Evolutionary conservation across 2,888 invertebrate species (phyloP), one percentile per base, ranked within the genome.

Genomic region (Apamea anceps): DNA sequence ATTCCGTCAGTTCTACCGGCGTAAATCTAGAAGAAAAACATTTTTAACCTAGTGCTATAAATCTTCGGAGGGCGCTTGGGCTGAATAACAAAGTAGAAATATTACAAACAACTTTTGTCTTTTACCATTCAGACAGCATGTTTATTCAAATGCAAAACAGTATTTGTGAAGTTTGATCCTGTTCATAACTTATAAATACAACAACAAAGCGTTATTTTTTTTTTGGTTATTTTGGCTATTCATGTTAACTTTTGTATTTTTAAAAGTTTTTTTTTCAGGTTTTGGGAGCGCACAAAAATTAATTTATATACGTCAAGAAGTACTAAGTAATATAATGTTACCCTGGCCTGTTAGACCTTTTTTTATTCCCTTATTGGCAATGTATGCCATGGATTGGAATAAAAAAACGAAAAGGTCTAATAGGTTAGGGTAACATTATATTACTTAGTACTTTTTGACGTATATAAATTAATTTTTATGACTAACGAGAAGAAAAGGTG

Each of bases 111-210:
- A 80, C 76, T 76, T 79, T 32, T 68, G 57, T 68, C 54, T 68
- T 73, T 71, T 77, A 72, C 62, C 42, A 76, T 76, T 80, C 71
- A 71, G 70, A 81, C 75, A 37, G 65, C 66, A 75, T 68, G 60
- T 80, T 67, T 76, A 82, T 87, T 85, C 82, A 80, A 85, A 89
- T 89, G 72, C 82, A 77, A 87, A 87, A 71, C 88, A 79, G 77
- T 77, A 81, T 80, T 76, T 25, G 65, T 68, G 71, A 85, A 82
- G 75, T 79, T 87, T 87, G 85, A 77, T 85, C 80, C 62, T 72
- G 65, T 65, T 15, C 54, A 63, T 63, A 77, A 68, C 13, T 72
- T 72, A 51, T 51, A 72, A 79, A 75, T 72, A 76, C n/a, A 71
- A 78, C 51, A 60, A 74, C 32, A 75, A 75, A 79, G 54, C 32